Conservation (phyloP, 2,797 vertebrate species). For the Gymnothorax javanicus region DNA sequence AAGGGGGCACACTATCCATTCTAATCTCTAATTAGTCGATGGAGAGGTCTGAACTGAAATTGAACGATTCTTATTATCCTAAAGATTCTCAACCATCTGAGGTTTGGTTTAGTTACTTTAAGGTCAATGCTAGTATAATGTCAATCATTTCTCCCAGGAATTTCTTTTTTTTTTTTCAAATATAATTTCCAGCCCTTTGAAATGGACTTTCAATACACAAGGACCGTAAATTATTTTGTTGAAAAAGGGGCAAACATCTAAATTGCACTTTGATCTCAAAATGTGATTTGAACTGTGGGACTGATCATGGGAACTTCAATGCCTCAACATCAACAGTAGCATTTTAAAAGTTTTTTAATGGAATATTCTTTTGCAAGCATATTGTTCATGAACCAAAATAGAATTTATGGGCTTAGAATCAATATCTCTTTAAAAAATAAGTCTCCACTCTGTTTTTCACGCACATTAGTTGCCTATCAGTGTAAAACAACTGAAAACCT, state of each 20-base stretch:
- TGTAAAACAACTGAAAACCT: background rate
- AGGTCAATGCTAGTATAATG: background rate
- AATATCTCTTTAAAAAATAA: background rate
- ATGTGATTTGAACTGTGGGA: background rate
- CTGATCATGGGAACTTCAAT: background rate
- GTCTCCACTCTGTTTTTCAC: background rate
- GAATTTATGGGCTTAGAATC: background rate
- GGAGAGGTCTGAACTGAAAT: background rate
- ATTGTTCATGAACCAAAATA: background rate
- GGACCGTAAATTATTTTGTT: background rate
- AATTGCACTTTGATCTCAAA: background rate
- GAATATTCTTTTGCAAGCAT: background rate
- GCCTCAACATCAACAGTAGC: background rate
- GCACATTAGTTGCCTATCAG: background rate
- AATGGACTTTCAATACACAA: background rate
- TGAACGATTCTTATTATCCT: background rate
- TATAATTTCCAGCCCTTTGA: background rate
- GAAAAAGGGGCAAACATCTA: background rate
- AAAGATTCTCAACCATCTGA: background rate
- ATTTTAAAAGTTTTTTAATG: background rate
- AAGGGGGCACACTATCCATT: conserved; percentile 51
- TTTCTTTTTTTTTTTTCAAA: too few species aligned
- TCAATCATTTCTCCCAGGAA: too few species aligned
- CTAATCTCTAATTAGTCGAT: background rate
- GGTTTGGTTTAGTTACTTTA: background rate